Percentiles rank a stretch among this genome's conserved stretches.
Evolutionary conservation across 2,113 vertebrate genomes (phyloP).

Genomic region (Trematomus loennbergii): DNA sequence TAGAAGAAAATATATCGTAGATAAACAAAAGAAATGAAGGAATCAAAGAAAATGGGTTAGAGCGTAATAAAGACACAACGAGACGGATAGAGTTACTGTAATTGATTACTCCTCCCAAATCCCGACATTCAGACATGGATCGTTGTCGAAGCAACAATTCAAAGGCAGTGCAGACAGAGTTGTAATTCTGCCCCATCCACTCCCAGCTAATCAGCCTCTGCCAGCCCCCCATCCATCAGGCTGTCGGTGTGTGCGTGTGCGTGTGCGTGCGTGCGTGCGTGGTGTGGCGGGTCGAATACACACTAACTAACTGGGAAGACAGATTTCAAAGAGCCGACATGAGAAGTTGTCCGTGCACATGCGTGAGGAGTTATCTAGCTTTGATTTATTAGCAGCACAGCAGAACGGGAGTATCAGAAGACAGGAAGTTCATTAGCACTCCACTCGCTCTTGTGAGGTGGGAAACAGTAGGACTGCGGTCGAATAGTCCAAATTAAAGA

Average conservation of each 20-base stretch:
- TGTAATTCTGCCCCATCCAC: constrained; percentile 70
- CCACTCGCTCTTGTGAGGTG: constrained; percentile 27
- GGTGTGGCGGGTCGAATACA: neutral
- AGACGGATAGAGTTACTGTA: constrained; percentile 59
- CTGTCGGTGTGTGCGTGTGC: neutral
- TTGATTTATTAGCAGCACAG: constrained; percentile 47
- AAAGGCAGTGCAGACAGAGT: constrained; percentile 50
- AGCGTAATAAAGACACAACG: constrained; percentile 48
- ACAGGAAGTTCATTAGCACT: constrained; percentile 26
- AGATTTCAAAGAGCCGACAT: constrained; percentile 8
- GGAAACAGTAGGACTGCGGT: neutral
- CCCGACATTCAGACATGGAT: constrained; percentile 58
- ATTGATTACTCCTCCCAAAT: constrained; percentile 54
- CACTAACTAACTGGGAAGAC: neutral
- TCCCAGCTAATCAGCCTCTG: constrained; percentile 69
- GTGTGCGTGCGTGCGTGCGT: constrained; percentile 7
- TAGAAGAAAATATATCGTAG: neutral
- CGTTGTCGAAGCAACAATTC: constrained; percentile 65
- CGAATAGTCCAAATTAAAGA: too few relatives aligned
- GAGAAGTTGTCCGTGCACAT: neutral
- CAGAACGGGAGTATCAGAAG: constrained; percentile 12
- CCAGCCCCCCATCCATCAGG: constrained; percentile 68
- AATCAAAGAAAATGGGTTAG: constrained; percentile 26
- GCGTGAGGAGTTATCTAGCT: neutral
- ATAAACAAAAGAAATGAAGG: constrained; percentile 1